Conservation (phyloP, 2,797 vertebrate species). For the Meriones psammophilus region DNA sequence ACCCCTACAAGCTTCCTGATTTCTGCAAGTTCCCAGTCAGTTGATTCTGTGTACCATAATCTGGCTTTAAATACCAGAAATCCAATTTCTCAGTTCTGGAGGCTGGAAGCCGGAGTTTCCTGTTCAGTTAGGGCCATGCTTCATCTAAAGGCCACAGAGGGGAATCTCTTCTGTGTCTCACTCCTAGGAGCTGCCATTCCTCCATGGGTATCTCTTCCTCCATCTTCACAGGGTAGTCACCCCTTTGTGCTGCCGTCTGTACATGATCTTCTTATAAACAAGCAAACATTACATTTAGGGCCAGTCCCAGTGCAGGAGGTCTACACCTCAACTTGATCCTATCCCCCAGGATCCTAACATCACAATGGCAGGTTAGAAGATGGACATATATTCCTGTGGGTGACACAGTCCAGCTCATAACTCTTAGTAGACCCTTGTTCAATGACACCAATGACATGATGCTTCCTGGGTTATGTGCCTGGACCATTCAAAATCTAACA, state of each 20-base stretch:
- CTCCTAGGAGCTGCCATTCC: not conserved
- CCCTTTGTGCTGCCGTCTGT: not conserved
- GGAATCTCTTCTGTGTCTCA: not conserved
- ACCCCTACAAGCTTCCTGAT: not conserved
- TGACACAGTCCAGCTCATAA: not conserved
- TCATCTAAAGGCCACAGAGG: not conserved
- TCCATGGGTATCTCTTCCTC: not conserved
- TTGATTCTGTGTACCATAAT: not conserved
- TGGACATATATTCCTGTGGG: not conserved
- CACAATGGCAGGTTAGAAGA: not conserved
- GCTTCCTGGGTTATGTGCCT: not conserved
- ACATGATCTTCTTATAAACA: not conserved
- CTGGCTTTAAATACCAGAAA: not conserved
- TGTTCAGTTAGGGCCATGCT: not conserved
- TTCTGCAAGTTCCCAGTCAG: not conserved
- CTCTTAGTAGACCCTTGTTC: conserved; percentile 15
- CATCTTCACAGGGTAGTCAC: not conserved
- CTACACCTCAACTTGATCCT: not conserved
- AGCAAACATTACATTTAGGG: not conserved
- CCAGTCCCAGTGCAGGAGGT: not conserved
- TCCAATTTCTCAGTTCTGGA: not conserved
- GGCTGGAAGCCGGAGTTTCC: not conserved
- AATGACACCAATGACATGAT: not conserved
- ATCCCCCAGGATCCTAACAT: not conserved
- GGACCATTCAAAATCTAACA: not conserved